phyloP scores from a whole-genome alignment of 2,797 vertebrate genomes.

The Cottoperca gobio region DNA sequence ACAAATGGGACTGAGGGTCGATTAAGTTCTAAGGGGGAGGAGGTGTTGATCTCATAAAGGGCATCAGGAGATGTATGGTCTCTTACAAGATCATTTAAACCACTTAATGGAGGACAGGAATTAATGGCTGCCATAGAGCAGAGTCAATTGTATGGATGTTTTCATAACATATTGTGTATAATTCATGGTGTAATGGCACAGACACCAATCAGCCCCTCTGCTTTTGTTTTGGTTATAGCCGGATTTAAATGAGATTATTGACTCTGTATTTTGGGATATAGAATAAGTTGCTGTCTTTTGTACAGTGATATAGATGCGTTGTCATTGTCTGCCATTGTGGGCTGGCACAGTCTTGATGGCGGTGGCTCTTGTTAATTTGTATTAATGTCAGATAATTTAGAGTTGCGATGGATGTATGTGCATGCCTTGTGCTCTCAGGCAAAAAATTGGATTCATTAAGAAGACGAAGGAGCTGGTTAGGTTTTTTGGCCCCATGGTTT shows the following conservation, averaged over 20 bases:
- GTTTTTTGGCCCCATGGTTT: slow-evolving; percentile 80
- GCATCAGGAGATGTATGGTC: slow-evolving; percentile 83
- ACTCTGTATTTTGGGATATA: slow-evolving; percentile 59
- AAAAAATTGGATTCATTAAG: slow-evolving; percentile 89
- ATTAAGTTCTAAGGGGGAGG: slow-evolving; percentile 78
- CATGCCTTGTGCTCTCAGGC: slow-evolving; percentile 82
- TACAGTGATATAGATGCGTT: slow-evolving; percentile 71
- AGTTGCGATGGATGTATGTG: slow-evolving; percentile 78
- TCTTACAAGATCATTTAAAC: slow-evolving; percentile 86
- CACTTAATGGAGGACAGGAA: slow-evolving; percentile 84
- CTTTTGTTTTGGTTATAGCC: slow-evolving; percentile 75
- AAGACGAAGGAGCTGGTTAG: slow-evolving; percentile 83
- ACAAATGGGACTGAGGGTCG: slow-evolving; percentile 80
- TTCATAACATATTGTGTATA: slow-evolving; percentile 84
- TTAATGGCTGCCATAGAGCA: slow-evolving; percentile 80
- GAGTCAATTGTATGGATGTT: slow-evolving; percentile 87
- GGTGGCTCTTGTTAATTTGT: slow-evolving; percentile 83
- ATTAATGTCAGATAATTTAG: slow-evolving; percentile 87
- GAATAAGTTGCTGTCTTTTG: slow-evolving; percentile 67
- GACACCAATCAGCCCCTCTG: slow-evolving; percentile 64
- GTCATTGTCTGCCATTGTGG: slow-evolving; percentile 61
- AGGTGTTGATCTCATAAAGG: slow-evolving; percentile 84
- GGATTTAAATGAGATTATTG: slow-evolving; percentile 76
- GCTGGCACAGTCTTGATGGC: slow-evolving; percentile 62
- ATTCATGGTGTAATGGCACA: slow-evolving; percentile 76